Percentiles rank a stretch among this genome's conserved stretches.
phyloP scores from a whole-genome alignment of 2,113 vertebrate genomes.

The Callocephalon fimbriatum region DNA sequence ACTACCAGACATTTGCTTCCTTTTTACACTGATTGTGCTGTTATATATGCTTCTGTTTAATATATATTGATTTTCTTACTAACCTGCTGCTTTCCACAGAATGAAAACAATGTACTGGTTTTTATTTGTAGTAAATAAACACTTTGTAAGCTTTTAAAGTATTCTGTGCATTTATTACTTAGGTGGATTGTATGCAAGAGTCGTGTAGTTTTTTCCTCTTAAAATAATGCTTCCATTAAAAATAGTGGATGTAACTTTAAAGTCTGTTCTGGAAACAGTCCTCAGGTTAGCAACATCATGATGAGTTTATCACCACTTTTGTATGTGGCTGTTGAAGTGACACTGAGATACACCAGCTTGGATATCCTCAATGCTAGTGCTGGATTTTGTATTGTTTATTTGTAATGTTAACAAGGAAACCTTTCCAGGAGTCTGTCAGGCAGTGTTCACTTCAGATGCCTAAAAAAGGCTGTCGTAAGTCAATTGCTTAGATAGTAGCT shows the following conservation, averaged over 20 bases:
- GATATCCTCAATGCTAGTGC: background rate
- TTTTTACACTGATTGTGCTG: background rate
- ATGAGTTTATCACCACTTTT: background rate
- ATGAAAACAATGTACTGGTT: background rate
- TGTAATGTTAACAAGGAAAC: background rate
- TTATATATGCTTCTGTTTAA: background rate
- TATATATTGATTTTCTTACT: background rate
- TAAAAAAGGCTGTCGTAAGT: background rate
- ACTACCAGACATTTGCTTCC: background rate
- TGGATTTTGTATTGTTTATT: background rate
- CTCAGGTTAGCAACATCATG: background rate
- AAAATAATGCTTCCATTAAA: background rate
- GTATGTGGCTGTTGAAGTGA: background rate
- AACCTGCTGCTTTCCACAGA: background rate
- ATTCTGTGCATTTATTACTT: background rate
- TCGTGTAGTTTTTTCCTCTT: background rate
- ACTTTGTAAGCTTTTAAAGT: background rate
- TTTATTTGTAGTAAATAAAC: conserved; percentile 34
- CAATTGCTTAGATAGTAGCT: background rate
- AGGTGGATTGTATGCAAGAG: background rate
- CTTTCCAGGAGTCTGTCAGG: background rate
- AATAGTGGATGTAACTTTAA: background rate
- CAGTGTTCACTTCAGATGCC: background rate
- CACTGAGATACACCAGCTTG: background rate
- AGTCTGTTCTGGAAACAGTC: background rate